These are phyloP conservation scores for Poecilia wingei DNA, from an alignment of 2,797 vertebrate species.

Conservation along the genomic window DNA sequence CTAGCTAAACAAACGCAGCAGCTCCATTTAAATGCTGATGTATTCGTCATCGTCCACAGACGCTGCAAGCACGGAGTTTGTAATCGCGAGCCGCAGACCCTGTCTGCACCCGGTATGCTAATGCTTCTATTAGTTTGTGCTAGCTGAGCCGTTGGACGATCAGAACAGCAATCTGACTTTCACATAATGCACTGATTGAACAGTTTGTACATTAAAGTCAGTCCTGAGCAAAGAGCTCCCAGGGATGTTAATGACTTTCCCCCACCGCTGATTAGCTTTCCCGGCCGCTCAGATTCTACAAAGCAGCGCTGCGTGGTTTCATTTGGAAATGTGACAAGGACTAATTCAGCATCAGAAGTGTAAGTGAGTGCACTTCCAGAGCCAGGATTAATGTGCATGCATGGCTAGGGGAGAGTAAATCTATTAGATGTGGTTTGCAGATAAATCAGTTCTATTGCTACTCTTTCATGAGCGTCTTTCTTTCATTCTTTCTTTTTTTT, in stretches of 20 bases:
- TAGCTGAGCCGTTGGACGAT: slow-evolving; percentile 71
- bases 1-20: slow-evolving; percentile 52
- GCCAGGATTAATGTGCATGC: slow-evolving; percentile 58
- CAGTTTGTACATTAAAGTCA: slow-evolving; percentile 77
- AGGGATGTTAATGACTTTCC: slow-evolving; percentile 76
- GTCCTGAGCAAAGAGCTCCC: slow-evolving; percentile 59
- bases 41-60: slow-evolving; percentile 67
- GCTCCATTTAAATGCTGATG: slow-evolving; percentile 44
- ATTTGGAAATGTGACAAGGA: slow-evolving; percentile 56
- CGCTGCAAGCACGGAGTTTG: slow-evolving; percentile 51
- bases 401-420: slow-evolving; percentile 62
- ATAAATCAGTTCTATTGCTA: slow-evolving; percentile 68
- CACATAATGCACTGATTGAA: slow-evolving; percentile 73
- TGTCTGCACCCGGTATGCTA: slow-evolving; percentile 68
- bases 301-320: slow-evolving; percentile 60
- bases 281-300: slow-evolving; percentile 60
- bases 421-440: slow-evolving; percentile 73
- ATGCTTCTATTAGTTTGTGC: slow-evolving; percentile 72
- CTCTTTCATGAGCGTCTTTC: slow-evolving; percentile 57
- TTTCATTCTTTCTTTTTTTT: slow-evolving; percentile 69
- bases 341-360: slow-evolving; percentile 59
- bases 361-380: slow-evolving; percentile 44
- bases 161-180: slow-evolving; percentile 70
- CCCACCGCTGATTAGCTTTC: slow-evolving; percentile 69
- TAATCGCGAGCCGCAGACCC: slow-evolving; percentile 60